Percentiles rank a stretch among this genome's conserved stretches.
Conservation (phyloP, 2,888 invertebrate species). For the Lamellibrachia satsuma region DNA sequence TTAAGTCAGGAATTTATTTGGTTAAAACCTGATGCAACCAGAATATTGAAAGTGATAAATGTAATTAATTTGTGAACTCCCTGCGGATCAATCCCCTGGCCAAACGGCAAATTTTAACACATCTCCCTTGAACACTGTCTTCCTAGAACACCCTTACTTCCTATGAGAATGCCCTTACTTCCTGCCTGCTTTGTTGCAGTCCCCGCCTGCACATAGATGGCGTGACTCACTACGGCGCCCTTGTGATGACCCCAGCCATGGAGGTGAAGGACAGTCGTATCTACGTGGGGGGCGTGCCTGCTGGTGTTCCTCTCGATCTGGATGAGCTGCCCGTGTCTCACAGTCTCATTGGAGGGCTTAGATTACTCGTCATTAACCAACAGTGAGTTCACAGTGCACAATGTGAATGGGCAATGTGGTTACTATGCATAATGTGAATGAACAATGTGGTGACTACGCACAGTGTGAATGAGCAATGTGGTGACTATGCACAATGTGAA, state of each 20-base stretch:
- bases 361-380: slow-evolving; percentile 35
- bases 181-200: slow-evolving; percentile 30
- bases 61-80: too few species aligned
- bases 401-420: too few species aligned
- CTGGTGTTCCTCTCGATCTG: slow-evolving; percentile 30
- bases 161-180: background rate
- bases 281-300: slow-evolving; percentile 43
- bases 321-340: slow-evolving; percentile 30
- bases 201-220: slow-evolving; percentile 41
- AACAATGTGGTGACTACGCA: too few species aligned
- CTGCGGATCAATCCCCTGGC: too few species aligned
- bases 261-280: slow-evolving; percentile 33
- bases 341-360: slow-evolving; percentile 40
- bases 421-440: too few species aligned
- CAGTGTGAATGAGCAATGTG: too few species aligned
- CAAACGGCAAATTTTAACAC: background rate
- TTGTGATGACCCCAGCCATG: slow-evolving; percentile 42
- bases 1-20: too few species aligned
- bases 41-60: too few species aligned
- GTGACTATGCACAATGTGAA: too few species aligned
- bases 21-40: too few species aligned
- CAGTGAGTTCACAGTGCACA: slow-evolving; percentile 32
- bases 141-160: background rate
- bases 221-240: slow-evolving; percentile 37
- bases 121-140: background rate